Evolutionary conservation across 2,888 invertebrate genomes (phyloP), one percentile per base, ranked within the genome.

Genomic region (Xanthia togata): DNA sequence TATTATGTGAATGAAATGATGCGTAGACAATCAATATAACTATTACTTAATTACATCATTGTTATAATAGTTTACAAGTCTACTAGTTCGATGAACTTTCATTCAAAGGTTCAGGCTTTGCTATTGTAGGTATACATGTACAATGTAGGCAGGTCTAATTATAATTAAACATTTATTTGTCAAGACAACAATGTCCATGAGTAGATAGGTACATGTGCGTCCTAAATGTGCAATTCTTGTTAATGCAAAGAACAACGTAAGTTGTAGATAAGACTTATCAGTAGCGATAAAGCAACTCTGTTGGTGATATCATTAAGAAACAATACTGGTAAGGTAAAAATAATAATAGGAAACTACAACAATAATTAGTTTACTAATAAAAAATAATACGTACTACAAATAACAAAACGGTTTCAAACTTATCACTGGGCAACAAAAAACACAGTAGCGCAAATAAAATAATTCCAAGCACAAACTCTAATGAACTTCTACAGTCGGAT

Each of bases 221-320:
- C 88, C 90, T 90, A 90, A 90, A 91, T 91, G 91, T 93, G 92
- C 92, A 93, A 91, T 91, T 89, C 89, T 90, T 89, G 87, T 86
- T 89, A 90, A 90, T 92, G 89, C 91, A 93, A 88, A 90, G 84
- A 91, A 88, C 87, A 88, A 90, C 88, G 84, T 90, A 91, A 91
- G 90, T 88, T 86, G 77, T 82, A 88, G 95, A 96, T 95, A 95
- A 95, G 89, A 89, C 90, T 94, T 95, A 96, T 96, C 96, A 93
- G 90, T 81, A 89, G 81, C 88, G 95, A 96, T 96, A 96, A 94
- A 94, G 93, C 93, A 95, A 96, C 95, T 95, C 93, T 93, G 93
- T 93, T 94, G 94, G 92, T 92, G 93, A 94, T 94, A 93, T 92
- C 92, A 93, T 91, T 90, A 83, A 91, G 88, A 88, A 89, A 91